A percentile compares a stretch with the other conserved stretches of the same genome.
Evolutionary conservation across 2,797 vertebrate genomes (phyloP).

Genomic region (Meriones psammophilus): DNA sequence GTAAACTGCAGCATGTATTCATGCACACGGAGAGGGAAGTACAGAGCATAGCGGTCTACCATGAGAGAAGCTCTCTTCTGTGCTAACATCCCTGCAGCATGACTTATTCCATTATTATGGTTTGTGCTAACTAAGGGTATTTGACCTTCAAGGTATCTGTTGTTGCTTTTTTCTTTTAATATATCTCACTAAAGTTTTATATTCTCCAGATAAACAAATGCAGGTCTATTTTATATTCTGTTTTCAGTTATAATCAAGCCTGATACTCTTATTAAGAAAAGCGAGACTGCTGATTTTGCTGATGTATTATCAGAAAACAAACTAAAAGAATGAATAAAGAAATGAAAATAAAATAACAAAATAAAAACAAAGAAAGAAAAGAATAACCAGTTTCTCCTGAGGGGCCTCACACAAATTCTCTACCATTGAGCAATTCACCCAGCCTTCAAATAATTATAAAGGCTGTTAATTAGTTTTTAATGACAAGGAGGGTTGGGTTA

Average conservation of each 20-base stretch:
- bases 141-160: slow-evolving; percentile 71
- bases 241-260: slow-evolving; percentile 77
- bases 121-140: background rate
- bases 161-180: slow-evolving; percentile 79
- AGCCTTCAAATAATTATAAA: slow-evolving; percentile 10
- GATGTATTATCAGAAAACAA: background rate
- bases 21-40: slow-evolving; percentile 73
- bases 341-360: too few relatives aligned
- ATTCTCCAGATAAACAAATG: slow-evolving; percentile 75
- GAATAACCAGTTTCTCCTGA: background rate
- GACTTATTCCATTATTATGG: slow-evolving; percentile 77
- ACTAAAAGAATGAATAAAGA: too few relatives aligned
- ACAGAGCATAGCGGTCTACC: slow-evolving; percentile 29
- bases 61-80: background rate
- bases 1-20: slow-evolving; percentile 18
- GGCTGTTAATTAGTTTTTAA: background rate
- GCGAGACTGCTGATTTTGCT: background rate
- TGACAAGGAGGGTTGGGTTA: background rate
- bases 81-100: slow-evolving; percentile 62
- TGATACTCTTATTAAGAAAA: slow-evolving; percentile 65
- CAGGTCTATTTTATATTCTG: slow-evolving; percentile 80
- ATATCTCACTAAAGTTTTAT: slow-evolving; percentile 76
- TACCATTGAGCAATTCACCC: background rate
- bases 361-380: too few relatives aligned
- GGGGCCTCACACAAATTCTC: background rate